Evolutionary conservation across 2,888 invertebrate genomes (phyloP).

Genomic region (Dioctria rufipes): DNA sequence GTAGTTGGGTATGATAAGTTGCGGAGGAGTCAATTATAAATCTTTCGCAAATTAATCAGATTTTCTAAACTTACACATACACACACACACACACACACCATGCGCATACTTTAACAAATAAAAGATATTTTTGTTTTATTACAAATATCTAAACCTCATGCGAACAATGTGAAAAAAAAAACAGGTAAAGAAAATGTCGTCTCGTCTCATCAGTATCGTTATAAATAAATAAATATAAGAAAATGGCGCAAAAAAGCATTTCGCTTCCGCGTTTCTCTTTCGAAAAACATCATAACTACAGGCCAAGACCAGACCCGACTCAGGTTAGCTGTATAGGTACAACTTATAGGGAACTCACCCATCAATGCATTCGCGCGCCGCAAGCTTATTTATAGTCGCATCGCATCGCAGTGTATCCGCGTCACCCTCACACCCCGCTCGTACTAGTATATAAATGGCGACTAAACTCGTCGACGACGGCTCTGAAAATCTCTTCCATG

Average conservation of each 20-base stretch:
- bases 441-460: conserved; percentile 19
- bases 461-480: not conserved
- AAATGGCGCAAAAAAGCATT: conserved; percentile 39
- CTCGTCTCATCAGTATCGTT: not conserved
- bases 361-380: conserved; percentile 18
- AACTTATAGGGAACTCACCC: too few species aligned
- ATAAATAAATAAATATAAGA: not conserved
- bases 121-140: not conserved
- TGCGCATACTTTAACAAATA: too few species aligned
- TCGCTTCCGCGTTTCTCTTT: conserved; percentile 51
- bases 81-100: too few species aligned
- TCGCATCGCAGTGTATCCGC: conserved; percentile 1
- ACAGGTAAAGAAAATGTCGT: not conserved
- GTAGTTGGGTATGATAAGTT: too few species aligned
- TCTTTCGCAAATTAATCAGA: too few species aligned
- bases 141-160: not conserved
- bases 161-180: not conserved
- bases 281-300: conserved; percentile 27
- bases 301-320: not conserved
- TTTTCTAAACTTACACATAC: too few species aligned
- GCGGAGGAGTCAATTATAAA: too few species aligned
- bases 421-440: not conserved
- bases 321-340: not conserved
- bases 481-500: not conserved
- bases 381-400: conserved; percentile 34